Base-by-base conservation (phyloP, 2,888 invertebrate genomes). In the Gibbula magus region DNA sequence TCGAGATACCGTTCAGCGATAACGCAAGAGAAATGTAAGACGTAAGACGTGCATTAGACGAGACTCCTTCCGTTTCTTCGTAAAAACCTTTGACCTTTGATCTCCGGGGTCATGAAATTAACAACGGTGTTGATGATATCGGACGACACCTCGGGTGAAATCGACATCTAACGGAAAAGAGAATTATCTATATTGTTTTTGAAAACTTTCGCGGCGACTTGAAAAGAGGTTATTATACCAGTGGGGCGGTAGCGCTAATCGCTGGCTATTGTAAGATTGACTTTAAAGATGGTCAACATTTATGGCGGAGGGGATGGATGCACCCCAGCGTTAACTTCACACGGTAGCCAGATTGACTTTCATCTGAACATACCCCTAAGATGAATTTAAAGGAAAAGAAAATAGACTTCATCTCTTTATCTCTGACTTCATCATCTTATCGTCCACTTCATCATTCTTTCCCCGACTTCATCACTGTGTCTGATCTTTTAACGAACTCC, bases 101-200 rank as follows among this genome's bases (percentile, higher is more conserved):
- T 61, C 61, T 61, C 18, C 56, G 29, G 29, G 61, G 61, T 29
- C 61, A 18, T 61, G 61, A 61, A 61, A 61, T 61, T 61, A 61
- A 61, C 61, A 61, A 61, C 29, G 61, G 29, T 29, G 61, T 29
- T 61, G 61, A 61, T 61, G 61, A 25, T 61, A 61, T 61, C 61
- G 25, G 13, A 16, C 20, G 7, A 4, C 61, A 61, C 61, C 61
- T 61, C 61, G 29, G 61, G 61, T 61, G 61, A 61, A 61, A 61
- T 22, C 25, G 61, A n/a, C 29, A 22, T 16, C 61, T 13, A 61
- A 29, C 61, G 61, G 61, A 61, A 61, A 61, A 29, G 61, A 18
- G 29, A 61, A 56, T 29, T 61, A 29, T 29, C 61, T 61, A 61
- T 61, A 61, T 61, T 61, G 61, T 61, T 29, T 61, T 61, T 61